Evolutionary conservation across 37 sponge, comb jelly and placozoan genomes (phyloP).

Genomic region (Cladorhizidae sp.): DNA sequence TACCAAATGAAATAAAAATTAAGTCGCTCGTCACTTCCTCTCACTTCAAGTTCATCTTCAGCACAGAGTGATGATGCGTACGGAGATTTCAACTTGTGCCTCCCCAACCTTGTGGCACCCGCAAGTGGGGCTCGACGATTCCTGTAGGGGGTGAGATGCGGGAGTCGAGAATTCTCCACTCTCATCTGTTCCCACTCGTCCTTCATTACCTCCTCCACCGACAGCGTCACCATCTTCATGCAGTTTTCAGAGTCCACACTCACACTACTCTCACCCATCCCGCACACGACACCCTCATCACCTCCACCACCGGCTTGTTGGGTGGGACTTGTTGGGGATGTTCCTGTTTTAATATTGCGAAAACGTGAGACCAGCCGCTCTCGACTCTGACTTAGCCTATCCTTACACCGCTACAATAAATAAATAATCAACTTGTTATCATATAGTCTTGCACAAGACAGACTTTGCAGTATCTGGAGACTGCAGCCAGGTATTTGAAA

Average conservation of each 20-base stretch:
- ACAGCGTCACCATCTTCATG: not conserved
- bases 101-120: too few relatives aligned
- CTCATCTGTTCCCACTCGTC: conserved; percentile 73
- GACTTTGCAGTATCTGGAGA: too few relatives aligned
- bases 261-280: not conserved
- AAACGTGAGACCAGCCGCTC: conserved; percentile 30
- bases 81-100: too few relatives aligned
- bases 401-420: conserved; percentile 47
- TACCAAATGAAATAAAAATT: not conserved
- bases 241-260: not conserved
- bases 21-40: too few relatives aligned
- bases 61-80: too few relatives aligned
- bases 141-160: conserved; percentile 11
- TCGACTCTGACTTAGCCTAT: conserved; percentile 46
- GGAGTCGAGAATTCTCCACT: conserved; percentile 27
- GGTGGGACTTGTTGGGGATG: not conserved
- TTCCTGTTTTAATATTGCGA: conserved; percentile 1
- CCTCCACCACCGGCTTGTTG: not conserved
- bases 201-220: conserved; percentile 54
- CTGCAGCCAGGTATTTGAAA: too few relatives aligned
- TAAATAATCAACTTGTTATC: not conserved
- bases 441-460: too few relatives aligned
- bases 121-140: conserved; percentile 7
- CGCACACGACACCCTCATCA: not conserved
- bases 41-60: not conserved